Evolutionary conservation across 2,888 invertebrate species (phyloP), one percentile per base, ranked within the genome.

Genomic region (Lochmaea crataegi): DNA sequence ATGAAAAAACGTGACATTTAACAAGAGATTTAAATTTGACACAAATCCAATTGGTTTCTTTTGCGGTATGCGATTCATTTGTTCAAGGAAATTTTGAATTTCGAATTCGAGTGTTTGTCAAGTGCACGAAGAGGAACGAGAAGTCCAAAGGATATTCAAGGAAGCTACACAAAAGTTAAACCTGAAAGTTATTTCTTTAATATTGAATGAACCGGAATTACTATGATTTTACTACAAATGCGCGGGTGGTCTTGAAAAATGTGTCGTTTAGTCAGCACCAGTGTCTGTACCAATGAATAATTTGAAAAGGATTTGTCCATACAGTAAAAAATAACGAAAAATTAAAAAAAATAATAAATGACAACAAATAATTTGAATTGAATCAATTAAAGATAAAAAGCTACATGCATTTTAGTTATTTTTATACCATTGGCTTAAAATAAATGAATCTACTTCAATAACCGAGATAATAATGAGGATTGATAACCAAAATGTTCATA

Each of bases 161-260:
- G 70, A 70, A 69, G 16, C 12, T 41, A 14, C 38, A 69, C 67
- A 75, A 77, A 74, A 78, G 75, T 78, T 77, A 74, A 76, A 75
- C 74, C 69, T 64, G 41, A 74, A 70, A 71, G 73, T 67, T 72
- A 73, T 65, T 64, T 65, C 63, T 72, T 73, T 67, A 63, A 63
- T 63, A 42, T 63, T 82, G 81, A 79, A 81, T 80, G 80, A 66
- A 77, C 76, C 78, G 80, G 78, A 78, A 77, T 79, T 81, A 81
- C 81, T 81, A 81, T 76, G 73, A 75, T 71, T 78, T 78, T 80
- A 80, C 80, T 79, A 80, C 75, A 68, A 74, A 65, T 60, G 68
- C 65, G 76, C 79, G 83, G 84, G 84, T 83, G 83, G 83, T 83
- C 83, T 65, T 61, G 38, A 61, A 61, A 61, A 41, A 61, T 14